Conservation (phyloP, 2,888 invertebrate species). For the Caenorhabditis virilis region DNA sequence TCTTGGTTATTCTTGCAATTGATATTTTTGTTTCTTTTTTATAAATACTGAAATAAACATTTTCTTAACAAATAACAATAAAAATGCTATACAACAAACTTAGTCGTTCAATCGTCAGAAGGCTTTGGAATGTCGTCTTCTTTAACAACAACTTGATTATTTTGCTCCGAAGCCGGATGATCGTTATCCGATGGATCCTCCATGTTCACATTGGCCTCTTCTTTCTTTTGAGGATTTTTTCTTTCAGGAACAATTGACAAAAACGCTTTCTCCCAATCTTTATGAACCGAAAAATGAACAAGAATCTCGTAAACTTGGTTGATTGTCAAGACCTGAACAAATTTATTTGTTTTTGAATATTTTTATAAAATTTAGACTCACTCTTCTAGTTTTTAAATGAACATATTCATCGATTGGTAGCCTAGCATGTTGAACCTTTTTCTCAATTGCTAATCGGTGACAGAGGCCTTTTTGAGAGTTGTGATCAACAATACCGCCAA, state of each 20-base stretch:
- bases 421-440: slow-evolving; percentile 72
- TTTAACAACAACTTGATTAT: too few relatives aligned
- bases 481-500: slow-evolving; percentile 96
- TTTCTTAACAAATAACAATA: too few relatives aligned
- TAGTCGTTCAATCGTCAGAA: too few relatives aligned
- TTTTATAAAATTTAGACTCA: slow-evolving; percentile 12
- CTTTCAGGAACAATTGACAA: slow-evolving; percentile 55
- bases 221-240: slow-evolving; percentile 49
- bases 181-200: too few relatives aligned
- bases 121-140: neutral
- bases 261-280: slow-evolving; percentile 69
- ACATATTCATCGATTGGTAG: slow-evolving; percentile 88
- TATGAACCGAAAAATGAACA: slow-evolving; percentile 69
- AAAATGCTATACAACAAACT: too few relatives aligned
- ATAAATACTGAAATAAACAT: too few relatives aligned
- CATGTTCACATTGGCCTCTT: slow-evolving; percentile 10
- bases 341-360: slow-evolving; percentile 2
- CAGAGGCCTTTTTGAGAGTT: slow-evolving; percentile 84
- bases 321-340: slow-evolving; percentile 81
- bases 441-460: slow-evolving; percentile 80
- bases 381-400: slow-evolving; percentile 79
- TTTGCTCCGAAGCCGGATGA: too few relatives aligned
- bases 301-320: slow-evolving; percentile 80
- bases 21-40: too few relatives aligned
- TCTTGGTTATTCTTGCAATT: too few relatives aligned